Evolutionary conservation across 30 jellyfish, hydroid and myxozoan genomes (phyloP), one percentile per base, ranked within the genome.

Genomic region (Pelagia noctiluca): DNA sequence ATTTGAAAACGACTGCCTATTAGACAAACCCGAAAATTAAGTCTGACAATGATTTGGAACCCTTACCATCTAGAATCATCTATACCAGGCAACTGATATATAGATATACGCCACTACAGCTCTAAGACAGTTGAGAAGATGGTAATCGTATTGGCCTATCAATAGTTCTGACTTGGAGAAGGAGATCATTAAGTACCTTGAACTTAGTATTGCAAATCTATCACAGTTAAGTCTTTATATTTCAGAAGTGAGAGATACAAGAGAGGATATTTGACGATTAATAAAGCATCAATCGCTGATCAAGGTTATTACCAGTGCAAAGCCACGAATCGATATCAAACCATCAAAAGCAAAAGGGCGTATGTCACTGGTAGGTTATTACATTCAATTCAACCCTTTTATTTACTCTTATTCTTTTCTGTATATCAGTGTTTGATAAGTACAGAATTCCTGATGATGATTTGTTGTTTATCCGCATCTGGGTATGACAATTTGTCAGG

Each of bases 281-380:
- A 35, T 52, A 81, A 67, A 53, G 85, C 91, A 32, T 46, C 79
- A 3, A 33, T 67, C 8, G 34, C 91, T 47, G 91, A 81, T 31
- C 91, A 81, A 50, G 91, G 91, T 1, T 66, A 81, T 30, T 81
- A 81, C 38, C 91, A 81, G 29, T 81, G 91, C n/a, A 31, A 54
- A 50, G 91, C 91, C 7, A 65, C 84, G 35, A 81, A 81, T 54
- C 19, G 18, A 5, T 67, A 67, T 34, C 78, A 81, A 57, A 28
- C 85, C 4, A 50, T 26, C 0, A 22, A 19, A 5, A 81, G 91
- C 46, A 50, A 47, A 13, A 81, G 52, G 38, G 91, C 84, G 22
- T 81, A 19, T 50, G 25, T 81, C 24, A 35, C 23, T 52, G 91
- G 91, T 81, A 47, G 11, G n/a, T n/a, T n/a, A n/a, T n/a, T n/a